Evolutionary conservation across 2,113 vertebrate genomes (phyloP).

Genomic region (Girardinichthys multiradiatus): DNA sequence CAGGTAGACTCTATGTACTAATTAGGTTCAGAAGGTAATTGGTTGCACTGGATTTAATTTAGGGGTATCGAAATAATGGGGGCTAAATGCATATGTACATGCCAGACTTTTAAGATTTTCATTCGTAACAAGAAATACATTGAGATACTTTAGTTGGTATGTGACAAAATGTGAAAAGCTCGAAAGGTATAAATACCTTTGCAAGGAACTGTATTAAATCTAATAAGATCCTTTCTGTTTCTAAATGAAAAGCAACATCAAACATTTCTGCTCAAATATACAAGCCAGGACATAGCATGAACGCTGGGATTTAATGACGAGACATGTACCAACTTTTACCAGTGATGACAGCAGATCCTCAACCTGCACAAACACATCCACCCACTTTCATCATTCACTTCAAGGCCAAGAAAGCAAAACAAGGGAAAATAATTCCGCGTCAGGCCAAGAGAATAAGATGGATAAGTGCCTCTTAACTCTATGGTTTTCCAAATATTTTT

Average conservation of each 20-base stretch:
- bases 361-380: constrained; percentile 56
- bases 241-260: constrained; percentile 56
- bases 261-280: constrained; percentile 44
- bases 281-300: constrained; percentile 29
- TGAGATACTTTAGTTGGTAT: neutral
- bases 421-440: constrained; percentile 38
- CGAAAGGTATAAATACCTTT: neutral
- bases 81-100: too few species aligned
- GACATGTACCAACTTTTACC: constrained; percentile 38
- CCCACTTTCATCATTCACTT: constrained; percentile 56
- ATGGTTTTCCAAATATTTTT: constrained; percentile 29
- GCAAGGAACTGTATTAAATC: constrained; percentile 42
- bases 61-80: too few species aligned
- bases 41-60: too few species aligned
- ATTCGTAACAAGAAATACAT: neutral
- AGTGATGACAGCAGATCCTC: constrained; percentile 33
- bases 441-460: constrained; percentile 13
- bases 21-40: too few species aligned
- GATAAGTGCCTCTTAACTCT: neutral
- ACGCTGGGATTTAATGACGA: constrained; percentile 49
- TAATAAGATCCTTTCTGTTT: constrained; percentile 44
- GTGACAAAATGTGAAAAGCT: neutral
- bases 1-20: too few species aligned
- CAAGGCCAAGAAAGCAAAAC: constrained; percentile 39
- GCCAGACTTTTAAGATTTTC: neutral